Evolutionary conservation across 1,140 invertebrate species (phyloP), one percentile per base, ranked within the genome.

Genomic region (Megathymus violae): DNA sequence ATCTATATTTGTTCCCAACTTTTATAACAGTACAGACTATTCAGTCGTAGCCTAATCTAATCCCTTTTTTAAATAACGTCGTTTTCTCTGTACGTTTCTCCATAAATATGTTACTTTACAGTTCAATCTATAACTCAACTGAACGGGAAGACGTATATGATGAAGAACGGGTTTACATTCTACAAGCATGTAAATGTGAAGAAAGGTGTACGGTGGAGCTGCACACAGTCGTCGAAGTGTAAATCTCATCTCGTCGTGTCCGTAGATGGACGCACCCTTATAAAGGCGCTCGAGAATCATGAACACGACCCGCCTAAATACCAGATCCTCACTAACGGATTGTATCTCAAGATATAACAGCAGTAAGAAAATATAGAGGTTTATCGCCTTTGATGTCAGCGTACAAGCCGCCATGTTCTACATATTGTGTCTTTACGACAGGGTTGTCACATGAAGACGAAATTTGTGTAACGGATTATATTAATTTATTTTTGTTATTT

Each of bases 141-240:
- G 0, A 67, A 40, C 22, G 64, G 66, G 0, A 75, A 69, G 38
- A 56, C 60, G 13, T 50, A 54, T 6, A 6, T 75, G 6, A 47
- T 75, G 66, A 44, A 43, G 11, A 25, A 75, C 6, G 72, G 72
- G 4, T 75, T 54, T 11, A 71, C 72, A 1, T 75, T 48, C 50
- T 65, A 64, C 17, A 14, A 40, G 3, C 60, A 71, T 5, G 4
- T 31, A 6, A 9, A 5, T 31, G 1, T 58, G 5, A 65, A 51
- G 9, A 15, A 0, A 0, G 64, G 60, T 0, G 5, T 9, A 9
- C 25, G 68, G 1, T 74, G 68, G 62, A 52, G 50, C 36, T 52
- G 50, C 34, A 52, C 50, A 4, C 50, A 52, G 4, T 52, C 50
- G 0, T 52, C 50, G 0, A 38, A 36, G n/a, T 52, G 50, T 17